Conservation (phyloP, 2,888 invertebrate species). For the Apotomis turbidana region DNA sequence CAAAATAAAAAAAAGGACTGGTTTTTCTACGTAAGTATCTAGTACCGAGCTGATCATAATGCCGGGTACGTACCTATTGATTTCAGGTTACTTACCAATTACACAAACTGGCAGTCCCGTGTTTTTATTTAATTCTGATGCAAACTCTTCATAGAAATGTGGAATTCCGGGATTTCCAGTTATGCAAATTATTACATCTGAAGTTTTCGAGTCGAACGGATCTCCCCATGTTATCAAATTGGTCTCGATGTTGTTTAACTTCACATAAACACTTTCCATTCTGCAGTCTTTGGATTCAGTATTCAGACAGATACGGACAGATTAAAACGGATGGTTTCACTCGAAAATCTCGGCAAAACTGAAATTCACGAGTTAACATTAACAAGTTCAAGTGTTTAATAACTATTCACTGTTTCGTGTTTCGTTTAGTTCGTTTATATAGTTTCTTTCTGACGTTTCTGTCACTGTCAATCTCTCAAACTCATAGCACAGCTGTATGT, state of each 20-base stretch:
- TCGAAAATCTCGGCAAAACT: not conserved
- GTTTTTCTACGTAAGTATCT: not conserved
- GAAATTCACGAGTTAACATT: too few relatives aligned
- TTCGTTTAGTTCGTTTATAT: too few relatives aligned
- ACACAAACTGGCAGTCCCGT: conserved; percentile 90
- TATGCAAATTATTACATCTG: conserved; percentile 88
- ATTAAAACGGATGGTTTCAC: too few relatives aligned
- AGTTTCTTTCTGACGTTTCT: too few relatives aligned
- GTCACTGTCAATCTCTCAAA: too few relatives aligned
- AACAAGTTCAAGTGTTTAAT: too few relatives aligned
- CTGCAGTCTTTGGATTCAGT: conserved; percentile 25
- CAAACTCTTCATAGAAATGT: conserved; percentile 91
- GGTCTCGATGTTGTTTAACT: conserved; percentile 87
- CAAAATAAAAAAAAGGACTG: too few relatives aligned
- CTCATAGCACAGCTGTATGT: too few relatives aligned
- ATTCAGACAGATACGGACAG: too few relatives aligned
- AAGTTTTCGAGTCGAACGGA: conserved; percentile 81
- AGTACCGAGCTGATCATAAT: not conserved
- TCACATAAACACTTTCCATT: conserved; percentile 57
- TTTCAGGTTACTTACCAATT: conserved; percentile 78
- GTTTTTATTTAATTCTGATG: conserved; percentile 85
- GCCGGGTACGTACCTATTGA: not conserved
- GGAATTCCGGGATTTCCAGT: conserved; percentile 95
- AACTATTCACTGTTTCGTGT: too few relatives aligned
- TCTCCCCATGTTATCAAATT: conserved; percentile 90